A percentile compares a stretch with the other conserved stretches of the same genome.
Conservation (phyloP, 2,888 invertebrate genomes). For the Strigamia crassipes region DNA sequence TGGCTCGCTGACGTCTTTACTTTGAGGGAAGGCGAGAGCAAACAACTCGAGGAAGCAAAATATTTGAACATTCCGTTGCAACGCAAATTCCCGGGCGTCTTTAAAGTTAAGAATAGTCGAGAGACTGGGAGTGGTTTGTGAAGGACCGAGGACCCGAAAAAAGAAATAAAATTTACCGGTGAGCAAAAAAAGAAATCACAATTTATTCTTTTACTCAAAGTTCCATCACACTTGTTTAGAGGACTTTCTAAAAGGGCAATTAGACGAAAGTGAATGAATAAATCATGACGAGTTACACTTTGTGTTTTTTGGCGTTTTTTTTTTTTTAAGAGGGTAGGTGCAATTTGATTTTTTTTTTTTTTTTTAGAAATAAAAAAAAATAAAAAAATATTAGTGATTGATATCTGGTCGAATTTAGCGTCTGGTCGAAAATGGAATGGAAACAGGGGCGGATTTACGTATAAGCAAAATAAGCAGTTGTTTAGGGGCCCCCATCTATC, state of each 20-base stretch:
- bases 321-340: neutral
- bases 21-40: slow-evolving; percentile 22
- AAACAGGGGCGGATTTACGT: too few relatives aligned
- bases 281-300: slow-evolving; percentile 1
- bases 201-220: neutral
- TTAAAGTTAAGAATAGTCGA: slow-evolving; percentile 19
- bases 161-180: neutral
- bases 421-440: neutral
- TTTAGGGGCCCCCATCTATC: too few relatives aligned
- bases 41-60: slow-evolving; percentile 26
- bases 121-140: neutral
- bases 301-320: neutral
- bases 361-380: neutral
- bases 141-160: neutral
- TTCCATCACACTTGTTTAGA: slow-evolving; percentile 14
- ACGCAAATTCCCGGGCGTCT: neutral
- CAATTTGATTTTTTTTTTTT: too few relatives aligned
- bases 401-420: neutral
- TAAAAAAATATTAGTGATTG: too few relatives aligned
- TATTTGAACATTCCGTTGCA: slow-evolving; percentile 17
- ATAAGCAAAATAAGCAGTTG: too few relatives aligned
- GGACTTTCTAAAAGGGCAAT: slow-evolving; percentile 1
- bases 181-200: neutral
- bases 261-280: slow-evolving; percentile 5
- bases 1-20: slow-evolving; percentile 12